phyloP scores from a whole-genome alignment of 2,888 invertebrate genomes.

The Ochropleura leucogaster region DNA sequence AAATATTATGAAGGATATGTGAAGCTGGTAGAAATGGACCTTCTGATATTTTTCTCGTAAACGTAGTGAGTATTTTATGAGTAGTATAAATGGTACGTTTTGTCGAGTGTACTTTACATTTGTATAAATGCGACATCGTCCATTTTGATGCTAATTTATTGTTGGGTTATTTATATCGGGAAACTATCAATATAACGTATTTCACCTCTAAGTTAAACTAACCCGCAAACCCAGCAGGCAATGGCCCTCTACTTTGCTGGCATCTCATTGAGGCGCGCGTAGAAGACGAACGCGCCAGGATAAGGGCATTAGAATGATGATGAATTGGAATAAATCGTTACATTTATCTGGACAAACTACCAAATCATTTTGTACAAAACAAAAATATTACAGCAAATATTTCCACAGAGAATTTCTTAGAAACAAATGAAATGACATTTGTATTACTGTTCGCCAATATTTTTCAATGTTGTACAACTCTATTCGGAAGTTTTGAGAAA shows the following conservation, averaged over 20 bases:
- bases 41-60: not conserved
- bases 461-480: conserved; percentile 52
- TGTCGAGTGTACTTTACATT: conserved; percentile 29
- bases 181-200: not conserved
- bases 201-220: too few species aligned
- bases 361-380: conserved; percentile 15
- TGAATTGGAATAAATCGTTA: not conserved
- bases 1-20: not conserved
- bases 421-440: conserved; percentile 57
- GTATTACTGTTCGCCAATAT: conserved; percentile 44
- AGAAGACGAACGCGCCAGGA: too few species aligned
- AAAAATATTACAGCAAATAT: conserved; percentile 42
- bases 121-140: conserved; percentile 5
- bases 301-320: too few species aligned
- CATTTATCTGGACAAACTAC: not conserved
- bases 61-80: conserved; percentile 20
- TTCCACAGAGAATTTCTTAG: conserved; percentile 25
- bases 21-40: not conserved
- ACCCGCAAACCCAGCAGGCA: too few species aligned
- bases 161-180: not conserved
- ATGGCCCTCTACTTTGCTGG: too few species aligned
- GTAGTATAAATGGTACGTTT: conserved; percentile 48
- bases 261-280: too few species aligned
- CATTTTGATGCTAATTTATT: conserved; percentile 15
- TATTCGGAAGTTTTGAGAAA: conserved; percentile 44